phyloP scores from a whole-genome alignment of 1,140 invertebrate genomes.

The Aphaenogaster floridana region DNA sequence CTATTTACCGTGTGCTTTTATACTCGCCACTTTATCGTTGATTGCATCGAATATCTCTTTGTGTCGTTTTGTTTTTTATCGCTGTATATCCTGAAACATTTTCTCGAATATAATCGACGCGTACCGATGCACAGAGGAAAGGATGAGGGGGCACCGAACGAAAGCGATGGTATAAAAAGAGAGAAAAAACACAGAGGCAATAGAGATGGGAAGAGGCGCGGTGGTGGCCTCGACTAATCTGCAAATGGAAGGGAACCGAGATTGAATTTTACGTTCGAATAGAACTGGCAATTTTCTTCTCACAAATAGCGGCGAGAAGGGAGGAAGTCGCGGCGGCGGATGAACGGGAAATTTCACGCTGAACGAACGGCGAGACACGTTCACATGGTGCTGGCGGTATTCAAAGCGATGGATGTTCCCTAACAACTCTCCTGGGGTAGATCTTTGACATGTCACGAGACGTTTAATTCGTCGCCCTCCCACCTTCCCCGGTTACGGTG shows the following conservation, averaged over 20 bases:
- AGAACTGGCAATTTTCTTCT: conserved; percentile 78
- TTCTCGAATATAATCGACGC: neutral
- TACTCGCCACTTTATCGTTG: neutral
- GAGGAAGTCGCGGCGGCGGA: conserved; percentile 49
- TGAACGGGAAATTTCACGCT: conserved; percentile 69
- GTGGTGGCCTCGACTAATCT: conserved; percentile 74
- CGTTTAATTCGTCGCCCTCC: conserved; percentile 63
- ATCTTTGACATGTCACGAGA: conserved; percentile 68
- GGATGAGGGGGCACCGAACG: neutral
- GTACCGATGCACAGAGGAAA: neutral
- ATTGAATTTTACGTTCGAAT: conserved; percentile 81
- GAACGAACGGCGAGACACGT: conserved; percentile 58
- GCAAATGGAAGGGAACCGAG: conserved; percentile 77
- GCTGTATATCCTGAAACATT: neutral
- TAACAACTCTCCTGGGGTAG: conserved; percentile 25
- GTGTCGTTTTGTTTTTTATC: neutral
- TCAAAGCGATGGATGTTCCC: conserved; percentile 48
- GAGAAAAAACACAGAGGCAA: conserved; percentile 22
- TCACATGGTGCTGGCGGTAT: conserved; percentile 41
- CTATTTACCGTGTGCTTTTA: neutral
- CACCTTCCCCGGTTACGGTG: conserved; percentile 31
- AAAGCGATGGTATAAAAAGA: neutral
- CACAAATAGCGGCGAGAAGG: conserved; percentile 45
- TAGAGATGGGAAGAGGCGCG: neutral
- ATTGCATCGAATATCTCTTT: neutral